Percentiles rank a stretch among this genome's conserved stretches.
Evolutionary conservation across 2,888 invertebrate species (phyloP).

Genomic region (Oscheius sp.): DNA sequence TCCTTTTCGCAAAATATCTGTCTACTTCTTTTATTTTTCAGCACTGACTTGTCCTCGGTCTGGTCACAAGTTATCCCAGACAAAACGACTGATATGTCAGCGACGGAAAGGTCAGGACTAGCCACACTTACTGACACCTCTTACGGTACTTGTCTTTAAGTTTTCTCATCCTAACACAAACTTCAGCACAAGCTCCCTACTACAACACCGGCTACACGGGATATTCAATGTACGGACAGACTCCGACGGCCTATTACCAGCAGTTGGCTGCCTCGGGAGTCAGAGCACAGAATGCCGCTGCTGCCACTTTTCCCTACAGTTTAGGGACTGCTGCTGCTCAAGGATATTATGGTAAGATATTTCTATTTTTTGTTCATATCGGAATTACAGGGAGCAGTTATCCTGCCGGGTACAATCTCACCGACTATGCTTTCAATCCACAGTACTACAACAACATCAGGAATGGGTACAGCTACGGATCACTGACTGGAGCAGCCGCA

Average conservation of each 20-base stretch:
- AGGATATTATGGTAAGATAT: slow-evolving; percentile 28
- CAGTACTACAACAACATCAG: slow-evolving; percentile 45
- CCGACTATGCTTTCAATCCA: slow-evolving; percentile 51
- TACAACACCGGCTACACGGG: slow-evolving; percentile 44
- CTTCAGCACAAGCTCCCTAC: slow-evolving; percentile 11
- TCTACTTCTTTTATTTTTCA: not conserved
- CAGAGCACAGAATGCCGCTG: slow-evolving; percentile 31
- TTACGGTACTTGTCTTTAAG: slow-evolving; percentile 2
- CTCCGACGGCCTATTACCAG: slow-evolving; percentile 50
- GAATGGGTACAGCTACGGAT: slow-evolving; percentile 38
- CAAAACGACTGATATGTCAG: slow-evolving; percentile 27
- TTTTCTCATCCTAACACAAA: not conserved
- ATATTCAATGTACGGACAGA: slow-evolving; percentile 50
- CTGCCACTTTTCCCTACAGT: slow-evolving; percentile 32
- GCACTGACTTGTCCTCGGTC: slow-evolving; percentile 12
- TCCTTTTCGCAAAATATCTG: no score
- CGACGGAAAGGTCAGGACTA: slow-evolving; percentile 30
- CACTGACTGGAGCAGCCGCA: slow-evolving; percentile 39
- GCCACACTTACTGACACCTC: slow-evolving; percentile 25
- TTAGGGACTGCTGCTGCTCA: slow-evolving; percentile 29
- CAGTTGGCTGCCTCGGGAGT: slow-evolving; percentile 27
- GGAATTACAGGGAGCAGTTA: slow-evolving; percentile 39
- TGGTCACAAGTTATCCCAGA: slow-evolving; percentile 28
- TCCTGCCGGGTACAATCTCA: slow-evolving; percentile 45
- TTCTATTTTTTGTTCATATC: not conserved